Conservation (phyloP, 2,797 vertebrate species). For the Heterohyrax brucei region DNA sequence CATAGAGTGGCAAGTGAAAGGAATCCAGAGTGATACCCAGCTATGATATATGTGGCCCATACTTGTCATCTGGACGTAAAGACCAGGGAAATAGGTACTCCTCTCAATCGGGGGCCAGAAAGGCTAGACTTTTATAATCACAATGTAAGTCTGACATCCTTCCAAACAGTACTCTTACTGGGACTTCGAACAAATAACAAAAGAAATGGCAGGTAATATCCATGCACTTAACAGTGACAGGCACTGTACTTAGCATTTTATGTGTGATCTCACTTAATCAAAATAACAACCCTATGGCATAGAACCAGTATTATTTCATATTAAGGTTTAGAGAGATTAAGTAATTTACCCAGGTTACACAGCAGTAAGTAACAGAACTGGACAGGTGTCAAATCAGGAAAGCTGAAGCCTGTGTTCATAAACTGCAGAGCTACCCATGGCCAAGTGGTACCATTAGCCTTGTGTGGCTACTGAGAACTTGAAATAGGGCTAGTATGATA, state of each 20-base stretch:
- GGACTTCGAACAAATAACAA: not conserved
- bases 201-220: not conserved
- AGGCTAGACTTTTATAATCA: not conserved
- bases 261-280: not conserved
- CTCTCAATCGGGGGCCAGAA: not conserved
- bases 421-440: not conserved
- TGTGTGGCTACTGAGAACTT: too few relatives aligned
- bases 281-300: not conserved
- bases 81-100: not conserved
- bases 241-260: not conserved
- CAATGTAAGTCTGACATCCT: not conserved
- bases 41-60: not conserved
- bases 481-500: too few relatives aligned
- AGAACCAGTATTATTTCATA: not conserved
- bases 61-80: not conserved
- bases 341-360: not conserved
- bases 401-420: not conserved
- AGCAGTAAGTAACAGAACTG: too few relatives aligned
- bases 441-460: not conserved
- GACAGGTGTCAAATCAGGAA: not conserved
- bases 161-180: not conserved
- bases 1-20: not conserved
- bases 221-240: not conserved
- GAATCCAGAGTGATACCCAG: not conserved
- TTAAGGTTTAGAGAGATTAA: conserved; percentile 30